Evolutionary conservation across 92 coral and sea anemone genomes (phyloP), one percentile per base, ranked within the genome.

Genomic region (Bergia sp.): DNA sequence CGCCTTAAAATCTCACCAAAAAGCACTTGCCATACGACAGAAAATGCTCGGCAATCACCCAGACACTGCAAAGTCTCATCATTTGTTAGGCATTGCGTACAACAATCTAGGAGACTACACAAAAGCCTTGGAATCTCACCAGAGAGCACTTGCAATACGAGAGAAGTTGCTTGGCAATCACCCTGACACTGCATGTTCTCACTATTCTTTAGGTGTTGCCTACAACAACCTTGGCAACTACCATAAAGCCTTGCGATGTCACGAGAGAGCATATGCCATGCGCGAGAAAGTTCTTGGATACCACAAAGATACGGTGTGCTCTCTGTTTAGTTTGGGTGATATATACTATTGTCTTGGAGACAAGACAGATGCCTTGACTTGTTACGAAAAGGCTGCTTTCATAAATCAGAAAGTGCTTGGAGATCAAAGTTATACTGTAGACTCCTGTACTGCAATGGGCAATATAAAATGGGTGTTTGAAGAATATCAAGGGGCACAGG

Each of bases 81-180:
- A 58, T n/a, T 37, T 44, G 13, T 44, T 82, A 36, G 86, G 86
- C 7, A 8, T 21, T 10, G 72, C 86, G 10, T 73, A 82, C 36
- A 23, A 20, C 16, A 23, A 82, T 6, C 40, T 55, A 40, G 75
- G 86, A 49, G n/a, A 55, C 42, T 37, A 50, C n/a, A 23, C 36
- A 13, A 6, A 39, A 15, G 86, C 86, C 37, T 42, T 82, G 47
- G 43, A 82, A 67, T 58, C n/a, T 36, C 45, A 58, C 47, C 74
- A 58, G 21, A 45, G 45, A 10, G 75, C 86, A 18, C 50, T 2
- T 42, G 36, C 47, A 12, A 40, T 82, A 18, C 40, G 86, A 23
- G 3, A 64, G 50, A 55, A 64, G 20, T 41, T 82, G 67, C 50
- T 82, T 18, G 86, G 86, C 3, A 74, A 82, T 58, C 74, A 82